Conservation (phyloP, 2,888 invertebrate species). For the Onchidella celtica region DNA sequence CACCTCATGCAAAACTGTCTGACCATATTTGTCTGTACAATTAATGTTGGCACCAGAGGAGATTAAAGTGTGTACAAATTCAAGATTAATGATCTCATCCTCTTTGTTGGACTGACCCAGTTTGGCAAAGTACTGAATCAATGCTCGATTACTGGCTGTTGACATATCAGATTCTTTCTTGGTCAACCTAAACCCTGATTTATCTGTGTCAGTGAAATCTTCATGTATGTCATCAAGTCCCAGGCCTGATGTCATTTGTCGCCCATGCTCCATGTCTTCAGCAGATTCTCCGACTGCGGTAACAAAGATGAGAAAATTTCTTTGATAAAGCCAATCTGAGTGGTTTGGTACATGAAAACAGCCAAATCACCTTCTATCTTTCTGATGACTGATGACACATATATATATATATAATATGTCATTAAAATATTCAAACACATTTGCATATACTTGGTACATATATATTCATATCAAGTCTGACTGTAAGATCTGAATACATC, state of each 20-base stretch:
- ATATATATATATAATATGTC: too few species aligned
- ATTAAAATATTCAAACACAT: too few species aligned
- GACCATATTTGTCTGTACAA: constrained; percentile 76
- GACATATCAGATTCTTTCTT: not conserved
- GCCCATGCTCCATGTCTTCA: constrained; percentile 49
- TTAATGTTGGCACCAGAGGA: constrained; percentile 74
- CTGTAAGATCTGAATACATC: too few species aligned
- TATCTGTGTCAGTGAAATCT: constrained; percentile 51
- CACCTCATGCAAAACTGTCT: constrained; percentile 79
- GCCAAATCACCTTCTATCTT: too few species aligned
- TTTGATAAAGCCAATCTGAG: too few species aligned
- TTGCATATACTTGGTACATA: too few species aligned
- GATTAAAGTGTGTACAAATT: constrained; percentile 72
- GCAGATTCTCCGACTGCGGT: constrained; percentile 38
- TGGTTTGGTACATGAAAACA: too few species aligned
- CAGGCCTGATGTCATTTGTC: constrained; percentile 53
- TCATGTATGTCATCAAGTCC: constrained; percentile 66
- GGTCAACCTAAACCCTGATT: not conserved
- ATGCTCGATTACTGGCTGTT: constrained; percentile 62
- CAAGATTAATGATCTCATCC: constrained; percentile 71
- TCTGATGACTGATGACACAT: too few species aligned
- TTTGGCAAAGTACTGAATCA: constrained; percentile 77
- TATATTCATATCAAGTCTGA: too few species aligned
- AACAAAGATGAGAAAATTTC: not conserved
- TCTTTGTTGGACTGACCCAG: constrained; percentile 67